phyloP scores from a whole-genome alignment of 2,888 invertebrate genomes.

The Stenodema calcarata region DNA sequence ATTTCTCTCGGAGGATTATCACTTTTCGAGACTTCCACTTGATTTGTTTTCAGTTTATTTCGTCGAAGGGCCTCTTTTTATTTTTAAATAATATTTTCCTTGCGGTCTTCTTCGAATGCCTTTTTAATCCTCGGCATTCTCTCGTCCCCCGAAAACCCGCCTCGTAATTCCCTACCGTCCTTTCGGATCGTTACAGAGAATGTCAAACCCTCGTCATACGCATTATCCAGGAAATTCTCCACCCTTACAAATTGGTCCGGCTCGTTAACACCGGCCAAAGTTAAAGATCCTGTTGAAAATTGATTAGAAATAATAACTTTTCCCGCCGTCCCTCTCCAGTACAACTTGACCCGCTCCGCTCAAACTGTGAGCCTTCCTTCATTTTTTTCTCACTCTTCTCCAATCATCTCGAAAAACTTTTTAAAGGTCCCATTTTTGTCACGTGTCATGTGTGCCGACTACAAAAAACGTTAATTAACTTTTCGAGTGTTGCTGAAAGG shows the following conservation, averaged over 20 bases:
- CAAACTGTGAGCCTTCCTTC: neutral
- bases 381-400: neutral
- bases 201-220: conserved; percentile 36
- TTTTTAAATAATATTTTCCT: neutral
- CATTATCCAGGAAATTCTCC: conserved; percentile 23
- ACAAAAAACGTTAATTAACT: conserved; percentile 27
- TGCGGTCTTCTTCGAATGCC: neutral
- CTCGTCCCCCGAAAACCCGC: neutral
- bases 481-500: conserved; percentile 1
- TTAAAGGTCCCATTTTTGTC: conserved; percentile 21
- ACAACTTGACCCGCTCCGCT: neutral
- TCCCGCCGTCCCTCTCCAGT: neutral
- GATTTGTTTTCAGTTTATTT: conserved; percentile 10
- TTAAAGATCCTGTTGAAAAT: conserved; percentile 36
- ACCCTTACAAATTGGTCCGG: conserved; percentile 24
- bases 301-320: conserved; percentile 25
- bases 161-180: neutral
- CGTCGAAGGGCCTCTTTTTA: neutral
- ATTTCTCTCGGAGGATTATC: neutral
- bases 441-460: conserved; percentile 29
- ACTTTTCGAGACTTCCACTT: neutral
- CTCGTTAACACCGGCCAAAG: conserved; percentile 38
- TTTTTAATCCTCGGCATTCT: neutral
- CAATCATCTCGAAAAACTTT: conserved; percentile 11
- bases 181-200: neutral